Conservation (phyloP, 2,888 invertebrate genomes). For the Rhogogaster chlorosoma region DNA sequence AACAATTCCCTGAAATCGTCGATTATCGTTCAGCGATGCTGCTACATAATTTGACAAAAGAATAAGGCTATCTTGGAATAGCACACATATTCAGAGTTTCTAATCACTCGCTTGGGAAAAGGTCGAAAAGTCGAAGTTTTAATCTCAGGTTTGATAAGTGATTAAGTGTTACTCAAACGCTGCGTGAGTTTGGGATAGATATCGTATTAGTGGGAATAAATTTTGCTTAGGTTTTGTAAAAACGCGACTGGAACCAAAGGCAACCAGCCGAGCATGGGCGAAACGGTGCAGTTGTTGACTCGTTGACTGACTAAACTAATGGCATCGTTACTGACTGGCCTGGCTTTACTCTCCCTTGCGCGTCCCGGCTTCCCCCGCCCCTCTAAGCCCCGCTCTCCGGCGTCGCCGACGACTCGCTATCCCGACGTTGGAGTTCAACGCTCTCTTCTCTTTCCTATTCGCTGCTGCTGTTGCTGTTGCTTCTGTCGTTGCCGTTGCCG, state of each 20-base stretch:
- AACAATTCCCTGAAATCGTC: too few species aligned
- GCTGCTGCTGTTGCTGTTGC: conserved; percentile 7
- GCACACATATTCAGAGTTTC: not conserved
- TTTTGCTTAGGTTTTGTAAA: conserved; percentile 36
- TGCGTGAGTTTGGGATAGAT: not conserved
- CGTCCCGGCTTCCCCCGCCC: conserved; percentile 60
- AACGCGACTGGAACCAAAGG: conserved; percentile 30
- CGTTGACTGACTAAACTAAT: conserved; percentile 76
- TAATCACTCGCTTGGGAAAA: not conserved
- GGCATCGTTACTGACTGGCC: conserved; percentile 76
- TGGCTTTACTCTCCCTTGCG: conserved; percentile 67
- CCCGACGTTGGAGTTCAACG: conserved; percentile 48
- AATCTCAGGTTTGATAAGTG: not conserved
- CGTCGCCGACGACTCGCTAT: conserved; percentile 56
- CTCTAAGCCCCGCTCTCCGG: conserved; percentile 56
- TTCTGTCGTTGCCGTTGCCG: not conserved
- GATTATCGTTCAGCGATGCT: too few species aligned
- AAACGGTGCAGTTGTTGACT: conserved; percentile 73
- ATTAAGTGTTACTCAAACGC: not conserved
- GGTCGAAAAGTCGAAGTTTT: not conserved
- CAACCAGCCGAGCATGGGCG: conserved; percentile 58
- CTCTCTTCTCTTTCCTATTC: conserved; percentile 48
- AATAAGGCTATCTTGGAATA: too few species aligned
- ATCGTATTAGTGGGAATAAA: not conserved
- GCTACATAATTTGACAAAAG: too few species aligned